phyloP scores from a whole-genome alignment of 2,888 invertebrate genomes.

The Diarsia mendica region DNA sequence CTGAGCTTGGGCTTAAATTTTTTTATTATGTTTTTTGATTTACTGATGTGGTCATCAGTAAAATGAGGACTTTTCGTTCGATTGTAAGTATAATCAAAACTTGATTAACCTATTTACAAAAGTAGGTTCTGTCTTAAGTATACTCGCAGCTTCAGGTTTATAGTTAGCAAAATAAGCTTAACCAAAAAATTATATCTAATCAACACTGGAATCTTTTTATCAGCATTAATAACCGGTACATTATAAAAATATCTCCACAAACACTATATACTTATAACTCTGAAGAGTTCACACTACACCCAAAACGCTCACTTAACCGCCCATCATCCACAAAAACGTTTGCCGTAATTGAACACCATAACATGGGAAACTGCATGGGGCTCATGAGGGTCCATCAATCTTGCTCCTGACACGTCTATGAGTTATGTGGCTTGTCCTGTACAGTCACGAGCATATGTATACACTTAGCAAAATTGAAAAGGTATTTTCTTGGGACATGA shows the following conservation, averaged over 20 bases:
- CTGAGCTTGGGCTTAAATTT: too few species aligned
- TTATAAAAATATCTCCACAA: neutral
- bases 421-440: constrained; percentile 50
- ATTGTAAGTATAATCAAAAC: neutral
- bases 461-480: too few species aligned
- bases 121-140: too few species aligned
- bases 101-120: too few species aligned
- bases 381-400: constrained; percentile 54
- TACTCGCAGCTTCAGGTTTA: too few species aligned
- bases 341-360: constrained; percentile 56
- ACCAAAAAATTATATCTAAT: too few species aligned
- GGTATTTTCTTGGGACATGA: too few species aligned
- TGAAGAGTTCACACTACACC: constrained; percentile 6
- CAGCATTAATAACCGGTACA: neutral
- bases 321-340: constrained; percentile 54
- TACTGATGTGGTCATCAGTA: neutral
- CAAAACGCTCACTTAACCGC: constrained; percentile 25
- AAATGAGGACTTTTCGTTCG: neutral
- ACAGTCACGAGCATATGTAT: too few species aligned
- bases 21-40: too few species aligned
- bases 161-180: too few species aligned
- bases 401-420: constrained; percentile 56
- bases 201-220: too few species aligned
- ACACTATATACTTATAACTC: neutral
- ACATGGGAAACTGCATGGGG: constrained; percentile 24